These are phyloP conservation scores for Anarhynchus alexandrinus DNA, from an alignment of 2,113 vertebrate genomes.

Conservation along the genomic window DNA sequence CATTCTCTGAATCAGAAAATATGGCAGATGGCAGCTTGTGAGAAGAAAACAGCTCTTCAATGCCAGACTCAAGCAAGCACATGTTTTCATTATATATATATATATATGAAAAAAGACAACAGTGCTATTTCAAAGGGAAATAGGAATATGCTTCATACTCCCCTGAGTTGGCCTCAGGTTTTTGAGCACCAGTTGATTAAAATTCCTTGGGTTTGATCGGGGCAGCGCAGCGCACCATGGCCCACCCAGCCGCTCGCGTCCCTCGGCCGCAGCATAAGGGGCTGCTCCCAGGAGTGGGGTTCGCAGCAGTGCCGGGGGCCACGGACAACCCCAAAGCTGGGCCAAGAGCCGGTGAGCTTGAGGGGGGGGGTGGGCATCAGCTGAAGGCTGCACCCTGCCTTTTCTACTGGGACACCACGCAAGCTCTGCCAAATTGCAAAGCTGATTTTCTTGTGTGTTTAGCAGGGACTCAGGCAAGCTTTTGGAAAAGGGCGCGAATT, in stretches of 20 bases:
- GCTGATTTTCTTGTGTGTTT: not conserved
- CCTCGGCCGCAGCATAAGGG: rapidly evolving
- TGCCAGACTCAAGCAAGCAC: not conserved
- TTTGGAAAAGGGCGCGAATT: not conserved
- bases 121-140: not conserved
- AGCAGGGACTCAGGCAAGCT: not conserved
- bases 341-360: not conserved
- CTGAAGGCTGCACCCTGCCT: not conserved
- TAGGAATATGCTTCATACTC: not conserved
- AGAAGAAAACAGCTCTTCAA: not conserved
- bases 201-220: not conserved
- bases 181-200: not conserved
- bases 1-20: not conserved
- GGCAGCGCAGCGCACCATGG: rapidly evolving
- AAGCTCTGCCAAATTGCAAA: not conserved
- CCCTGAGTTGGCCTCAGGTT: not conserved
- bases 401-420: not conserved
- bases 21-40: not conserved
- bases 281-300: not conserved
- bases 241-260: not conserved
- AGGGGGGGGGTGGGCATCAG: rapidly evolving
- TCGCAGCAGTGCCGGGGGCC: rapidly evolving
- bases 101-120: not conserved
- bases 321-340: rapidly evolving
- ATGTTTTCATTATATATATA: not conserved